Base-by-base conservation (phyloP, 2,888 invertebrate genomes). In the Enchytraeus crypticus region DNA sequence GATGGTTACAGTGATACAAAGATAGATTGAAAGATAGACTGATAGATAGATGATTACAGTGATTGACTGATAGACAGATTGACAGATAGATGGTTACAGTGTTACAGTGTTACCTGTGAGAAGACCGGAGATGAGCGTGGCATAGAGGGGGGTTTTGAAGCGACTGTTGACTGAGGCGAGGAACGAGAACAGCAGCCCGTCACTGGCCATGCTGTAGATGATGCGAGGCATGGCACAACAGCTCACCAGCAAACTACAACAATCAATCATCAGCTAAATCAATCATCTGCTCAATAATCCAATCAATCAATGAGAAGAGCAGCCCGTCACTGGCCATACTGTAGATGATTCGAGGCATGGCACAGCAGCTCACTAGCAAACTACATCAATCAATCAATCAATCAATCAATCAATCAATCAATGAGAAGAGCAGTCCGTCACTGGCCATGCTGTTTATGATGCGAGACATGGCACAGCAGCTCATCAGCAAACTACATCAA, bases 181-280 rank as follows among this genome's bases (percentile, higher is more conserved):
- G 61, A 74, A 78, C 11, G 75, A 71, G 71, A 83, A 83, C 4
- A 84, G 71, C 2, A 83, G 72, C 0, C 83, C 83, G 72, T 83
- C 83, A 58, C 75, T 76, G 0, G 83, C 82, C 81, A 83, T 83
- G 30, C 83, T 82, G 71, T 82, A 83, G 5, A 84, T 75, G 49
- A 83, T 78, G 53, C 83, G 84, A 0, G 95, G 95, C 87, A 95
- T 88, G 2, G 96, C 95, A 69, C 84, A 83, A 81, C 84, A n/a
- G 18, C 11, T 38, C 11, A n/a, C 43, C 43, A 38, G n/a, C n/a
- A n/a, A n/a, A n/a, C n/a, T n/a, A n/a, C n/a, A n/a, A n/a, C n/a
- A n/a, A n/a, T n/a, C n/a, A n/a, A n/a, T n/a, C n/a, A n/a, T n/a
- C n/a, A n/a, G n/a, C n/a, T n/a, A n/a, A n/a, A n/a, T n/a, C n/a